Base-by-base conservation (phyloP, 2,113 vertebrate species). In the Phrynosoma blainvillii region DNA sequence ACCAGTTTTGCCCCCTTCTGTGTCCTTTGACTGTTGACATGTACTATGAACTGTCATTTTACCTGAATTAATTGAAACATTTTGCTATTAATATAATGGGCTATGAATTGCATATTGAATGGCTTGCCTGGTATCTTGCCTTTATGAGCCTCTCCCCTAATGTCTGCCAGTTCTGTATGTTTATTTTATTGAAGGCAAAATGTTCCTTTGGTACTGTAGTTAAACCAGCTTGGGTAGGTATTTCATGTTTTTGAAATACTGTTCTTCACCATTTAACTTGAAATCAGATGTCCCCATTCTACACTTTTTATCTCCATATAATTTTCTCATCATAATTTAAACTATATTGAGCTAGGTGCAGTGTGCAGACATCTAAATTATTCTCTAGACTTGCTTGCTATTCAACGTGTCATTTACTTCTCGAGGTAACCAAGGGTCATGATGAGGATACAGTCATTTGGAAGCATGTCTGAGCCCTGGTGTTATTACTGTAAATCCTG, bases 401-500 rank as follows among this genome's bases (percentile, higher is more conserved):
- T 68, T 8, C 65, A 79, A 47, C 20, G 4, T 79, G 62, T 65
- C 36, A 65, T 36, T 65, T n/a, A 79, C 23, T 86, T 40, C 56
- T 40, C 79, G 54, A 27, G 73, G 81, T 90, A 78, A 36, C 65
- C 0, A 0, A 47, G 79, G 88, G 89, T 92, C 84, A 92, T 62
- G 21, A 56, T 87, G 6, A 83, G 81, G 86, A 70, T 88, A n/a
- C 78, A 70, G 84, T 94, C 79, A 87, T 85, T 82, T 90, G 89
- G 74, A 91, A 93, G 89, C 93, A 93, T 94, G 86, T 79, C 66
- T 86, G 85, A 87, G 70, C n/a, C 70, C 27, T 80, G 25, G 42
- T 84, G 91, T 75, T 83, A 87, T 92, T 83, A 25, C 84, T 93
- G 90, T 68, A 95, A 95, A 95, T 96, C 94, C 94, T 90, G 86